Percentiles rank a stretch among this genome's conserved stretches.
phyloP scores from a whole-genome alignment of 2,113 vertebrate species.

The Cynocephalus volans region DNA sequence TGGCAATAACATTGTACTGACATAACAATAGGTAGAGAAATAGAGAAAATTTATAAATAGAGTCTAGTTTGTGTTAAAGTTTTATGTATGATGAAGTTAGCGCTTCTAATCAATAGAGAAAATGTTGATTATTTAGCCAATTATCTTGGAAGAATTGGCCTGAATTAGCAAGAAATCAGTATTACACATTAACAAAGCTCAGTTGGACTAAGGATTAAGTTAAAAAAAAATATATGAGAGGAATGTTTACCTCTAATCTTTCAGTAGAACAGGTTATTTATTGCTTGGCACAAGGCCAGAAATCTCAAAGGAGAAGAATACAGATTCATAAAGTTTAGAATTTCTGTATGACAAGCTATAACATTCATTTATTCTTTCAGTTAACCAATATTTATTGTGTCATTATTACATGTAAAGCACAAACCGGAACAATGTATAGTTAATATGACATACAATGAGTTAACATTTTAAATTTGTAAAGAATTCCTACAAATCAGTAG shows the following conservation, averaged over 20 bases:
- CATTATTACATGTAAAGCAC: background rate
- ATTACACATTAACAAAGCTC: constrained; percentile 47
- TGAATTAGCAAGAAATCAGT: constrained; percentile 71
- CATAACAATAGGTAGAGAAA: background rate
- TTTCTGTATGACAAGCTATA: background rate
- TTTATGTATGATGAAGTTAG: background rate
- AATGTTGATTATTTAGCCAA: constrained; percentile 67
- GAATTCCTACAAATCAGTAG: constrained; percentile 49
- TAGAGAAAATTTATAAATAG: constrained; percentile 27
- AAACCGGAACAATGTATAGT: background rate
- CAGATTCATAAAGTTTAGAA: background rate
- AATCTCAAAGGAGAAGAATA: background rate
- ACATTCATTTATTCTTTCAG: background rate
- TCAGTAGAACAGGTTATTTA: background rate
- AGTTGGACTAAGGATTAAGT: constrained; percentile 43
- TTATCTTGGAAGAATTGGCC: constrained; percentile 33
- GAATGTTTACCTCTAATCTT: constrained; percentile 55
- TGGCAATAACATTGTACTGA: background rate
- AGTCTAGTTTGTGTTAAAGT: constrained; percentile 16
- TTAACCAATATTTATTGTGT: background rate
- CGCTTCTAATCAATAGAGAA: constrained; percentile 55
- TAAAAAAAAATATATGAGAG: constrained; percentile 44
- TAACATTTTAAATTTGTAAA: constrained; percentile 56
- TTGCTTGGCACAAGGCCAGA: background rate
- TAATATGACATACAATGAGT: background rate